A percentile compares a stretch with the other conserved stretches of the same genome.
These are phyloP conservation scores for Hetaerina titia DNA, from an alignment of 2,888 invertebrate genomes.

Conservation along the genomic window DNA sequence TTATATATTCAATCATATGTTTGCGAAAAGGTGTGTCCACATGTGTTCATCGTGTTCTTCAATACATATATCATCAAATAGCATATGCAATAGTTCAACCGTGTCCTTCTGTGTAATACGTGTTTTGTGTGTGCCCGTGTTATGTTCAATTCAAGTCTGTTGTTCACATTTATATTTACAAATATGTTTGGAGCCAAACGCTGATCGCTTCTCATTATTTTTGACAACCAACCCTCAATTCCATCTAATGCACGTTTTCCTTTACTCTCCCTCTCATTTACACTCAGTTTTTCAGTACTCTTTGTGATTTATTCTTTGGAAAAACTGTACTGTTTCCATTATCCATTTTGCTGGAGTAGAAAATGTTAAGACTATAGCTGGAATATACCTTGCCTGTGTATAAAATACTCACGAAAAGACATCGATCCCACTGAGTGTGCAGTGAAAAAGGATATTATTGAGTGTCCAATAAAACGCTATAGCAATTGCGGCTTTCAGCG, in stretches of 20 bases:
- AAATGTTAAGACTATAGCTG: background rate
- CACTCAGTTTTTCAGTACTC: background rate
- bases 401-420: slow-evolving; percentile 56
- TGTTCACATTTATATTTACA: slow-evolving; percentile 62
- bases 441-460: slow-evolving; percentile 32
- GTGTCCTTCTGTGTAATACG: slow-evolving; percentile 60
- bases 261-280: slow-evolving; percentile 43
- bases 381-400: background rate
- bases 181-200: slow-evolving; percentile 53
- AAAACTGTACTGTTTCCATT: slow-evolving; percentile 3
- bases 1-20: slow-evolving; percentile 68
- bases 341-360: slow-evolving; percentile 11
- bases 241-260: background rate
- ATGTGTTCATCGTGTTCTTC: slow-evolving; percentile 54
- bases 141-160: slow-evolving; percentile 37
- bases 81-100: slow-evolving; percentile 65
- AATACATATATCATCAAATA: slow-evolving; percentile 57
- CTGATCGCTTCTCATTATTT: slow-evolving; percentile 57
- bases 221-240: slow-evolving; percentile 34
- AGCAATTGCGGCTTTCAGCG: slow-evolving; percentile 44
- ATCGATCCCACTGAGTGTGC: slow-evolving; percentile 48
- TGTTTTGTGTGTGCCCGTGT: slow-evolving; percentile 59
- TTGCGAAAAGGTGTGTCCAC: slow-evolving; percentile 69
- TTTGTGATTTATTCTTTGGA: background rate
- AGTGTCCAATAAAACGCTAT: slow-evolving; percentile 29